Evolutionary conservation across 2,888 invertebrate species (phyloP).

Genomic region (Agriopis aurantiaria): DNA sequence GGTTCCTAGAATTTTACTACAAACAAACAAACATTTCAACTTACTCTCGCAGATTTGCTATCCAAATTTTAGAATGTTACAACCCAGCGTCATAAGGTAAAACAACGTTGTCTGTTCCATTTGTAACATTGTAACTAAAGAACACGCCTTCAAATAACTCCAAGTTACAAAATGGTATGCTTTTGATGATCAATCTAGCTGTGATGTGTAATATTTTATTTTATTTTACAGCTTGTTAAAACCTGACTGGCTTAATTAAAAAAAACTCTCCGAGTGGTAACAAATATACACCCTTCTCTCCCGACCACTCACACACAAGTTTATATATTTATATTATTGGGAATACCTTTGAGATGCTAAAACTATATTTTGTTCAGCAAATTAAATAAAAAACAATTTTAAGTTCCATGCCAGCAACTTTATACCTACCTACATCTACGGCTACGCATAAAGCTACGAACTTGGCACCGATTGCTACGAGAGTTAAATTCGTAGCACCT

Average conservation of each 20-base stretch:
- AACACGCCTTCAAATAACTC: slow-evolving; percentile 1
- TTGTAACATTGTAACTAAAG: slow-evolving; percentile 26
- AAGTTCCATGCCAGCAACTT: background rate
- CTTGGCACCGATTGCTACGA: slow-evolving; percentile 39
- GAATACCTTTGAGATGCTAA: background rate
- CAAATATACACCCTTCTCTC: too few relatives aligned
- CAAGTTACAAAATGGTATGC: slow-evolving; percentile 7
- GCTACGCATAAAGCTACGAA: slow-evolving; percentile 22
- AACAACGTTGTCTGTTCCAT: slow-evolving; percentile 11
- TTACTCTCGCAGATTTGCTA: slow-evolving; percentile 17
- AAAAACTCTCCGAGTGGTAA: too few relatives aligned
- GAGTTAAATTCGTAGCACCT: slow-evolving; percentile 32
- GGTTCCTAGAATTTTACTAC: slow-evolving; percentile 13
- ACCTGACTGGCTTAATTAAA: too few relatives aligned
- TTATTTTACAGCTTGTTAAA: background rate
- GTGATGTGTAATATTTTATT: background rate
- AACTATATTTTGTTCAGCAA: background rate
- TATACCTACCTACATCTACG: background rate
- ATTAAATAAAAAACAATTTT: background rate
- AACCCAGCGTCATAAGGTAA: background rate
- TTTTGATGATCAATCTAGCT: background rate
- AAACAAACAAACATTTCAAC: slow-evolving; percentile 23
- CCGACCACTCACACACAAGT: too few relatives aligned
- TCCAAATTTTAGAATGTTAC: slow-evolving; percentile 15
- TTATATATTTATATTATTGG: background rate